These are phyloP conservation scores for Neosilurus mollespiculum DNA, from an alignment of 2,797 vertebrate genomes.

Conservation along the genomic window DNA sequence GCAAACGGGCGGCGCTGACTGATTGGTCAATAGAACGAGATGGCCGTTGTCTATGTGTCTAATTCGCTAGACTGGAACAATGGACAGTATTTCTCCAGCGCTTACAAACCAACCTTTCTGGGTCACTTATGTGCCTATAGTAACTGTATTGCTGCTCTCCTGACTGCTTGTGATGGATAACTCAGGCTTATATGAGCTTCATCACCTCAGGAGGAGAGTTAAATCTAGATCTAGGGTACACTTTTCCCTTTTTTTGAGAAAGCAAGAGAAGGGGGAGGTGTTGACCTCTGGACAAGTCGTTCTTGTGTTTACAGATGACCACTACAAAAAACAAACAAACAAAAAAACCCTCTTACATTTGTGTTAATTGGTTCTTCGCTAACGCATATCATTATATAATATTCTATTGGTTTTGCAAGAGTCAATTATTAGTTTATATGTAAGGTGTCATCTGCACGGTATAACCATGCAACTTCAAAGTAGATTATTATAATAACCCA, in stretches of 20 bases:
- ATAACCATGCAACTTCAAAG: neutral
- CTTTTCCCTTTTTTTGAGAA: neutral
- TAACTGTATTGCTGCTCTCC: conserved; percentile 48
- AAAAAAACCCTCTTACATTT: neutral
- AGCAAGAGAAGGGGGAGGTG: neutral
- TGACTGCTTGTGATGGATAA: conserved; percentile 42
- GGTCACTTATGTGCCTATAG: conserved; percentile 59
- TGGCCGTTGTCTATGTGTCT: conserved; percentile 34
- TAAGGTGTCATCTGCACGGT: no score
- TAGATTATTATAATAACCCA: neutral
- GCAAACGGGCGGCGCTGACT: conserved; percentile 26
- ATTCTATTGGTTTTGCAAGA: neutral
- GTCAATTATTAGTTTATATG: neutral
- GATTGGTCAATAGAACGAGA: conserved; percentile 60
- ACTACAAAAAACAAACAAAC: neutral
- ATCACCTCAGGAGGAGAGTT: conserved; percentile 1
- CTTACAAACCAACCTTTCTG: conserved; percentile 54
- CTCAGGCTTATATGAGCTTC: conserved; percentile 35
- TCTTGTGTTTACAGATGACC: neutral
- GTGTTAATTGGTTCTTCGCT: neutral
- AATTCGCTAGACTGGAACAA: conserved; percentile 68
- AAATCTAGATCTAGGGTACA: neutral
- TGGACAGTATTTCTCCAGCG: conserved; percentile 63
- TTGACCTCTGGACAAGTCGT: conserved; percentile 2
- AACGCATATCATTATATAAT: neutral